phyloP scores from a whole-genome alignment of 2,888 invertebrate genomes.

The Eucera pruinosa region DNA sequence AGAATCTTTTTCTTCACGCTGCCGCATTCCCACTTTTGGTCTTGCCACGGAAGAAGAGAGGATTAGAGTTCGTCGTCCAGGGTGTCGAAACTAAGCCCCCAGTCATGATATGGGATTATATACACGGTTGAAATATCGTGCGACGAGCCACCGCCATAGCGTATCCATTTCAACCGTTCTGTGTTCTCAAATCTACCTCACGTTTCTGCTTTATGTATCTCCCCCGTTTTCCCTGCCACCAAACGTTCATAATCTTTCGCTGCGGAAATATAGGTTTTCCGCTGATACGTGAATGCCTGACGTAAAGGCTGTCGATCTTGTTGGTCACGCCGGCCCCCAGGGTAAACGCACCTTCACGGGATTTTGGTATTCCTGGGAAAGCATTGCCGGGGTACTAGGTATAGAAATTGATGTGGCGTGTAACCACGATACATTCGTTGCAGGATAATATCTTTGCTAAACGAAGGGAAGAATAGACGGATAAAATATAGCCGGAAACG shows the following conservation, averaged over 20 bases:
- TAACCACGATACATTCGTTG: too few species aligned
- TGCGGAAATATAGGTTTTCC: slow-evolving; percentile 27
- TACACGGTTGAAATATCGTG: slow-evolving; percentile 79
- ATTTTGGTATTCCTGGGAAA: slow-evolving; percentile 36
- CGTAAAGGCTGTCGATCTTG: slow-evolving; percentile 37
- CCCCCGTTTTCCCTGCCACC: slow-evolving; percentile 18
- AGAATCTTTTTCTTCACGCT: slow-evolving; percentile 63
- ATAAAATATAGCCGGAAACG: background rate
- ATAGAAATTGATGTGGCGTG: slow-evolving; percentile 15
- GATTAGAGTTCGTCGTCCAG: slow-evolving; percentile 77
- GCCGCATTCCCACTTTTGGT: slow-evolving; percentile 55
- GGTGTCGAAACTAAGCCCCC: slow-evolving; percentile 79
- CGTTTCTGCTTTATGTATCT: slow-evolving; percentile 53
- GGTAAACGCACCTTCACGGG: slow-evolving; percentile 4
- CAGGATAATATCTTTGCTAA: too few species aligned
- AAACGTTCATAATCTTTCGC: slow-evolving; percentile 32
- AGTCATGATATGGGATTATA: slow-evolving; percentile 81
- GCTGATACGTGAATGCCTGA: slow-evolving; percentile 23
- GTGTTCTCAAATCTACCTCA: slow-evolving; percentile 51
- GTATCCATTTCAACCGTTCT: slow-evolving; percentile 66
- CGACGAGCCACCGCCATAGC: slow-evolving; percentile 48
- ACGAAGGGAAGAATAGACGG: too few species aligned
- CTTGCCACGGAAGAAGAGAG: slow-evolving; percentile 63
- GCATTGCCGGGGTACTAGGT: background rate
- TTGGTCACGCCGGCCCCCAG: slow-evolving; percentile 39